Percentiles rank a stretch among this genome's conserved stretches.
phyloP scores from a whole-genome alignment of 2,113 vertebrate species.

The Sturnira hondurensis region DNA sequence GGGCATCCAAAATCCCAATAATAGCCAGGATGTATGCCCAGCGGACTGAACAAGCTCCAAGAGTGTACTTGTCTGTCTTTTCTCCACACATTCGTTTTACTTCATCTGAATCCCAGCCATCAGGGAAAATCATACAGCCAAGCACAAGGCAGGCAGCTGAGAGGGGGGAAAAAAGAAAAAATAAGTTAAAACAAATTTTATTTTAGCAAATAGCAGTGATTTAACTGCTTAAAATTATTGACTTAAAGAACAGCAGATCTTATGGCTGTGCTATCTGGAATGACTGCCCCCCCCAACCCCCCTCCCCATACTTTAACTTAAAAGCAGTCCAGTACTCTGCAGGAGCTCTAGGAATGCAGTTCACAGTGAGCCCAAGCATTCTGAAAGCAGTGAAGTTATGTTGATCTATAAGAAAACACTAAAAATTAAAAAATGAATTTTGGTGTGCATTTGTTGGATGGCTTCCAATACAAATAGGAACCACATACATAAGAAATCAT shows the following conservation, averaged over 20 bases:
- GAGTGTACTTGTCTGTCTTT: constrained; percentile 94
- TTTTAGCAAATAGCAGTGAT: constrained; percentile 36
- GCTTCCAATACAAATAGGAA: constrained; percentile 10
- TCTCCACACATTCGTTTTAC: constrained; percentile 95
- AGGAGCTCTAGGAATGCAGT: not conserved
- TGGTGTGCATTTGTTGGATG: not conserved
- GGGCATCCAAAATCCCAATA: constrained; percentile 96
- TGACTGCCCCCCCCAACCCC: not conserved
- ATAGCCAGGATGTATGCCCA: constrained; percentile 97
- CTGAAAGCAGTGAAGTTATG: not conserved
- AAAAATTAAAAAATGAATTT: not conserved
- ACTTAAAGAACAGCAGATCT: not conserved
- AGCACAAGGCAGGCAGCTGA: constrained; percentile 96
- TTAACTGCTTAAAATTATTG: constrained; percentile 8
- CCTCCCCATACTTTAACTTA: not conserved
- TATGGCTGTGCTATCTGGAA: not conserved
- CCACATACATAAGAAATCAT: not conserved
- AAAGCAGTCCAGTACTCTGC: not conserved
- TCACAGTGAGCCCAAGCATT: not conserved
- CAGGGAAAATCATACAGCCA: constrained; percentile 98
- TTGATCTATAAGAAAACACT: constrained; percentile 1
- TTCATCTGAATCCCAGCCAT: constrained; percentile 96
- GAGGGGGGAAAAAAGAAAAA: constrained; percentile 59
- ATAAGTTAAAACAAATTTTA: constrained; percentile 58
- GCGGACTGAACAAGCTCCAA: constrained; percentile 95